Base-by-base conservation (phyloP, 2,888 invertebrate genomes). In the Onthophagus sagittarius region DNA sequence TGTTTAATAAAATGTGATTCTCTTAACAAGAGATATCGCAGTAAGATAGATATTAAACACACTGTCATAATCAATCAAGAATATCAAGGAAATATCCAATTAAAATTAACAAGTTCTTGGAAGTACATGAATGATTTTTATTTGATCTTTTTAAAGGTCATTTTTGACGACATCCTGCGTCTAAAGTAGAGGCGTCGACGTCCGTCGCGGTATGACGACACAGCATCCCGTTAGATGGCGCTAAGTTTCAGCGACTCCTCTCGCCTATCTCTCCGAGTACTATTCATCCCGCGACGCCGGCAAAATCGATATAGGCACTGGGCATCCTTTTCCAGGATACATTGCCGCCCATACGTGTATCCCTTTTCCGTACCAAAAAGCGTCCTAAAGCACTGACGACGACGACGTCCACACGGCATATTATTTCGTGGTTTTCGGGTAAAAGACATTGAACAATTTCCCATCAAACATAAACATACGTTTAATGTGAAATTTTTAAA, bases 201-300 rank as follows among this genome's bases (percentile, higher is more conserved):
- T 80, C 39, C 67, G 67, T 23, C 67, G 15, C n/a, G 15, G 7
- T 32, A 15, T 23, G 64, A 11, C 5, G 15, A 6, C 74, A 64
- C 83, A 82, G 82, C 82, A 79, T 83, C 83, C 82, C 83, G 76
- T 69, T 75, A 83, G 83, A 80, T 82, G 83, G 75, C 82, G 65
- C 77, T 71, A 71, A 23, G 75, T 63, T 62, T 63, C 63, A 73
- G 76, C 76, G 75, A 77, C 77, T 79, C 80, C 80, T 81, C 81
- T 80, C 80, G 75, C 78, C 77, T 76, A 79, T 78, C 72, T 74
- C 71, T 72, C 78, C 72, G 23, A 23, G 70, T 75, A 70, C 78
- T 75, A 77, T 76, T 78, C 78, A 79, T 80, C 79, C 76, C 67
- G 32, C 31, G 31, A 23, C 67, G 67, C 67, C 67, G 67, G n/a